A percentile compares a stretch with the other conserved stretches of the same genome.
phyloP scores from a whole-genome alignment of 2,888 invertebrate genomes.

The Drosophila eohydei region DNA sequence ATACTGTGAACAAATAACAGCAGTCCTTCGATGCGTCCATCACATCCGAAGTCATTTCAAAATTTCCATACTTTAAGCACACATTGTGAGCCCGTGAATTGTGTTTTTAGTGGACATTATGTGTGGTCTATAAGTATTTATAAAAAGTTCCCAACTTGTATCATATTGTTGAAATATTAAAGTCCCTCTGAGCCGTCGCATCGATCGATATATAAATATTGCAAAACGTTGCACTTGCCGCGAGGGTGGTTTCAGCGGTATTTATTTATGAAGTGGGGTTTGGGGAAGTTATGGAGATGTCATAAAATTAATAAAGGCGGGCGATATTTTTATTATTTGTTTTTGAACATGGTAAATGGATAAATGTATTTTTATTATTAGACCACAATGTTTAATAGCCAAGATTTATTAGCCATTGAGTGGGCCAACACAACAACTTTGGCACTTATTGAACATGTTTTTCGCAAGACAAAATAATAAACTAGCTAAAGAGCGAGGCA shows the following conservation, averaged over 20 bases:
- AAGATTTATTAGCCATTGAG: slow-evolving; percentile 14
- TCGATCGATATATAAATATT: slow-evolving; percentile 48
- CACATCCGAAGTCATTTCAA: slow-evolving; percentile 25
- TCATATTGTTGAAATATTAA: slow-evolving; percentile 30
- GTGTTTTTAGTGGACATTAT: slow-evolving; percentile 36
- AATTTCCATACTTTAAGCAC: slow-evolving; percentile 53
- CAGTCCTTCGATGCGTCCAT: slow-evolving; percentile 30
- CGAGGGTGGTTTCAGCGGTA: slow-evolving; percentile 43
- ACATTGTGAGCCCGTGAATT: slow-evolving; percentile 20
- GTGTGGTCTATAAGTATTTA: slow-evolving; percentile 42
- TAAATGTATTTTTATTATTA: slow-evolving; percentile 46
- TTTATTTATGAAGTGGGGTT: not conserved
- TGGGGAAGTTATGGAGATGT: slow-evolving; percentile 18
- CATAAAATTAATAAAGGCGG: slow-evolving; percentile 43
- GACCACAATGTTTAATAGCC: slow-evolving; percentile 39
- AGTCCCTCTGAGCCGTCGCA: slow-evolving; percentile 23
- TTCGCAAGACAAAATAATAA: slow-evolving; percentile 23
- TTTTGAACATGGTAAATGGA: slow-evolving; percentile 34
- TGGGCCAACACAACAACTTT: slow-evolving; percentile 26
- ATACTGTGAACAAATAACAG: slow-evolving; percentile 26
- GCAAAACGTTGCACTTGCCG: slow-evolving; percentile 38
- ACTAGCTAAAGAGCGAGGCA: slow-evolving; percentile 1
- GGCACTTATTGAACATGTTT: slow-evolving; percentile 40
- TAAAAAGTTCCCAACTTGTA: slow-evolving; percentile 8
- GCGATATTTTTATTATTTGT: slow-evolving; percentile 46